Percentiles rank a stretch among this genome's conserved stretches.
Conservation (phyloP, 2,888 invertebrate species). For the Volucella inflata region DNA sequence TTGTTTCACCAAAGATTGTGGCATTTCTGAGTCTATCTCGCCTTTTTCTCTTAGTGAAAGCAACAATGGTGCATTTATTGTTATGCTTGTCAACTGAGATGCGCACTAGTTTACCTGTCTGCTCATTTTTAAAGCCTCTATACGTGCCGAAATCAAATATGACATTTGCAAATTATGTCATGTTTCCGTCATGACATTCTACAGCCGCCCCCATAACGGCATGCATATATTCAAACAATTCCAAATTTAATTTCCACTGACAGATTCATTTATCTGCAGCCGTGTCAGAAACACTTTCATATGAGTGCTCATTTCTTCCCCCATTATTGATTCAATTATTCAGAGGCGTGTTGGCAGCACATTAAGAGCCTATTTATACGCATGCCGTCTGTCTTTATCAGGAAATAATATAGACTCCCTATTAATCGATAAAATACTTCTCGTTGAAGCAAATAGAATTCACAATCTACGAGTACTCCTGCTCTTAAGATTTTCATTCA, state of each 20-base stretch:
- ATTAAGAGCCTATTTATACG: conserved; percentile 42
- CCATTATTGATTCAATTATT: conserved; percentile 69
- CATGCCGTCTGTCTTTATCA: background rate
- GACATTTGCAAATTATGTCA: too few relatives aligned
- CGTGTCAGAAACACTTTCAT: conserved; percentile 58
- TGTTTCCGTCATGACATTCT: too few relatives aligned
- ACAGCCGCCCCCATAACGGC: too few relatives aligned
- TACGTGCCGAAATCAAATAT: too few relatives aligned
- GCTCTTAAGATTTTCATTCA: conserved; percentile 26
- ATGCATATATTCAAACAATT: background rate
- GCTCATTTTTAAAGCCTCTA: too few relatives aligned
- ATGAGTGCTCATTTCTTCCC: conserved; percentile 50
- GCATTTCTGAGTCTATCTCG: too few relatives aligned
- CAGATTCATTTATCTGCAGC: conserved; percentile 52
- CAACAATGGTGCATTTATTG: too few relatives aligned
- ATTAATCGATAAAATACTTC: conserved; percentile 25
- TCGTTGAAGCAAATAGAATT: conserved; percentile 32
- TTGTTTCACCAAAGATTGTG: too few relatives aligned
- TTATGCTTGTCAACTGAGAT: too few relatives aligned
- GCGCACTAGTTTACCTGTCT: too few relatives aligned
- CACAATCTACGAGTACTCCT: conserved; percentile 12
- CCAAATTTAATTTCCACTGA: conserved; percentile 62
- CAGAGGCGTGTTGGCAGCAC: conserved; percentile 33
- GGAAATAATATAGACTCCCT: conserved; percentile 8
- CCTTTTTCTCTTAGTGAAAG: too few relatives aligned